Conservation (phyloP, 2,888 invertebrate genomes). For the Hemicrepidius hirtus region DNA sequence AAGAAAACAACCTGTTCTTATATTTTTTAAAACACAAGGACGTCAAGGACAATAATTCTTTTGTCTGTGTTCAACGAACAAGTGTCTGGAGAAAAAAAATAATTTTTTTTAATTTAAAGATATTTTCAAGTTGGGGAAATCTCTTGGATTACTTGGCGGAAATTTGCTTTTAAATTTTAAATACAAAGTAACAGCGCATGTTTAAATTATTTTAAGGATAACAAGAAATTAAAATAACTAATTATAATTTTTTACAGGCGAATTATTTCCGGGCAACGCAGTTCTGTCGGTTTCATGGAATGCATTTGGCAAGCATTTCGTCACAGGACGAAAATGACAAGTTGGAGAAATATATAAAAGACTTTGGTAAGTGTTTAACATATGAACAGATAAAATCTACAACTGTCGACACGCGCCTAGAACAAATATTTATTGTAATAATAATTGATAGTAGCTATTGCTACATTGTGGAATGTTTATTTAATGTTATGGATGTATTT, state of each 20-base stretch:
- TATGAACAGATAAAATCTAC: slow-evolving; percentile 1
- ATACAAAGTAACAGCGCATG: background rate
- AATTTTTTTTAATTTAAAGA: too few relatives aligned
- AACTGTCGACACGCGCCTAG: background rate
- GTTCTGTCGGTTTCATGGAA: slow-evolving; percentile 94
- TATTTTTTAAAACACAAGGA: slow-evolving; percentile 34
- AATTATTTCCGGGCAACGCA: slow-evolving; percentile 95
- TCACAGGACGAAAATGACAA: slow-evolving; percentile 94
- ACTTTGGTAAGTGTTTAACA: slow-evolving; percentile 81
- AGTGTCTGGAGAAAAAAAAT: slow-evolving; percentile 1
- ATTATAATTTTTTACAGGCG: slow-evolving; percentile 78
- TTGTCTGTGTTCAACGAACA: background rate
- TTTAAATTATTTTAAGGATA: slow-evolving; percentile 26
- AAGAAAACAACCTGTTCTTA: slow-evolving; percentile 36
- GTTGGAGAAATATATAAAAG: slow-evolving; percentile 91
- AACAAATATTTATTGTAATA: background rate
- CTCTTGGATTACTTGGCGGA: background rate
- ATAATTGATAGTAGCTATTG: background rate
- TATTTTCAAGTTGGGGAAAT: too few relatives aligned
- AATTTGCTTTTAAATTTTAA: background rate
- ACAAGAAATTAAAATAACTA: slow-evolving; percentile 21
- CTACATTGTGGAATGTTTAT: slow-evolving; percentile 5
- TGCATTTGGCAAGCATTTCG: slow-evolving; percentile 93
- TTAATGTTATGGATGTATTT: slow-evolving; percentile 2
- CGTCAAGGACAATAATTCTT: slow-evolving; percentile 9